Conservation (phyloP, 1,140 invertebrate species). For the Phthorimaea operculella region DNA sequence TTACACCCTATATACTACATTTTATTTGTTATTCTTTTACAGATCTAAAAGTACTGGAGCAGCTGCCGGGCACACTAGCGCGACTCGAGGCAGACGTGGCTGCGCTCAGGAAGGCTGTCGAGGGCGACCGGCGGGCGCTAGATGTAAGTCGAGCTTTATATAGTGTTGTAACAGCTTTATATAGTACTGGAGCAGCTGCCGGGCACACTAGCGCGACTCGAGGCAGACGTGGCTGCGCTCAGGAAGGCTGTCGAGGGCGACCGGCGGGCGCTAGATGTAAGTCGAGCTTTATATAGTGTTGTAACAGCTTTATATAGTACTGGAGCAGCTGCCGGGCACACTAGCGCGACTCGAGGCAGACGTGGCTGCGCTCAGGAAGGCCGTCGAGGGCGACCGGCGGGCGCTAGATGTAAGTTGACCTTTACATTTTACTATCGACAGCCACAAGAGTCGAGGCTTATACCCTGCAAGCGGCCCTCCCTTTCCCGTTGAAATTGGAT, state of each 20-base stretch:
- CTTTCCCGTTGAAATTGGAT: too few relatives aligned
- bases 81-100: slow-evolving; percentile 57
- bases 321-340: slow-evolving; percentile 55
- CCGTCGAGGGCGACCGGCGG: slow-evolving; percentile 49
- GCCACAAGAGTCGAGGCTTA: too few relatives aligned
- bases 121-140: slow-evolving; percentile 44
- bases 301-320: too few relatives aligned
- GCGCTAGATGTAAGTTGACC: slow-evolving; percentile 36
- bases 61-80: slow-evolving; percentile 49
- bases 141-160: slow-evolving; percentile 28
- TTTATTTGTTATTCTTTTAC: slow-evolving; percentile 3
- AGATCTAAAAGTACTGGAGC: slow-evolving; percentile 59
- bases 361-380: slow-evolving; percentile 50
- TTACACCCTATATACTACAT: too few relatives aligned
- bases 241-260: slow-evolving; percentile 56
- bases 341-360: slow-evolving; percentile 55
- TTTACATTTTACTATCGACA: too few relatives aligned
- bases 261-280: slow-evolving; percentile 40
- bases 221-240: slow-evolving; percentile 54
- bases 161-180: too few relatives aligned
- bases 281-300: slow-evolving; percentile 12
- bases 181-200: slow-evolving; percentile 58
- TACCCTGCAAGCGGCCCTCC: too few relatives aligned
- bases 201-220: slow-evolving; percentile 47
- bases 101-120: slow-evolving; percentile 50